Evolutionary conservation across 2,888 invertebrate species (phyloP).

Genomic region (Parasteatoda lunata): DNA sequence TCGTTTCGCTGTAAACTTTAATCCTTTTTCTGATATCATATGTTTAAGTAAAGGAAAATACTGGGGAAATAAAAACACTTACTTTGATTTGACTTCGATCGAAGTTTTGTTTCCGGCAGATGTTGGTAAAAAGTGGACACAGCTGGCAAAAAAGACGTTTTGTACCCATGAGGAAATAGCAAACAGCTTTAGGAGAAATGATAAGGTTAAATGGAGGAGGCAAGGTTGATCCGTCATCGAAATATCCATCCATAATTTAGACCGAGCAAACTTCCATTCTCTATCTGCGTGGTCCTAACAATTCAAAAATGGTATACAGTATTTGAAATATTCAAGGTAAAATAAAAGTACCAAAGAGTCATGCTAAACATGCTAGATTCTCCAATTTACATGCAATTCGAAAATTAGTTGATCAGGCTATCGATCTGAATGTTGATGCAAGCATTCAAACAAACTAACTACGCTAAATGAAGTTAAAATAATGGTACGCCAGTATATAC

Average conservation of each 20-base stretch:
- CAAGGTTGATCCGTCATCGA: conserved; percentile 78
- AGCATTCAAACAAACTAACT: too few species aligned
- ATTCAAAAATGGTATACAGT: background rate
- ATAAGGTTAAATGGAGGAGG: conserved; percentile 78
- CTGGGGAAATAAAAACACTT: background rate
- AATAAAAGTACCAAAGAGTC: too few species aligned
- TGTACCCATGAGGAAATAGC: conserved; percentile 51
- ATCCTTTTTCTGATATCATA: too few species aligned
- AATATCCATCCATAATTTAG: conserved; percentile 79
- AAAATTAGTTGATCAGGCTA: too few species aligned
- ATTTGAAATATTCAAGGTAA: too few species aligned
- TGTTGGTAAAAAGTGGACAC: conserved; percentile 36
- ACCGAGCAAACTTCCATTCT: conserved; percentile 79
- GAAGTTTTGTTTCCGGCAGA: conserved; percentile 45
- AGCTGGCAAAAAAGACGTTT: conserved; percentile 34
- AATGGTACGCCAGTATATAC: too few species aligned
- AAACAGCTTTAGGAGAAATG: conserved; percentile 76
- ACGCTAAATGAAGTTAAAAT: too few species aligned
- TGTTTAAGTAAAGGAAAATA: too few species aligned
- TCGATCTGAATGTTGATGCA: too few species aligned
- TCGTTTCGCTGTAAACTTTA: too few species aligned
- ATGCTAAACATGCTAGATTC: too few species aligned
- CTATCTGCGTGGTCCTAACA: conserved; percentile 78
- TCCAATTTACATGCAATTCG: too few species aligned
- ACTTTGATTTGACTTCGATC: conserved; percentile 55